Conservation (phyloP, 2,888 invertebrate genomes). For the Leptinotarsa peninsularis region DNA sequence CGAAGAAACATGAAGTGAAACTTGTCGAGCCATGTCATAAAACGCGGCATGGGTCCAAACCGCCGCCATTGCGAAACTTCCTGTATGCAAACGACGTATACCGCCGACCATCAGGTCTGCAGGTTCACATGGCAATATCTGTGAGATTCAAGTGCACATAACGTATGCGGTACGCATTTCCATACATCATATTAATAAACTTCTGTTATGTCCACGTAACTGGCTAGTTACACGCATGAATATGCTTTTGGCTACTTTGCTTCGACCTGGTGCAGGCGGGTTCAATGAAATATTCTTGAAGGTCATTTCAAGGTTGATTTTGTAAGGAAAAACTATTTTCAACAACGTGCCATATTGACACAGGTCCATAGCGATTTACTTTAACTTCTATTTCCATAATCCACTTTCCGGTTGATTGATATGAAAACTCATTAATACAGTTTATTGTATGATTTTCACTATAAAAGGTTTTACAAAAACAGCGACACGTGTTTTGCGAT, state of each 20-base stretch:
- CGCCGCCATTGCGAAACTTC: constrained; percentile 16
- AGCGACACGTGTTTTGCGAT: too few relatives aligned
- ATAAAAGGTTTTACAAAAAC: too few relatives aligned
- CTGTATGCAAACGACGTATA: constrained; percentile 19
- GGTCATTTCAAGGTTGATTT: not conserved
- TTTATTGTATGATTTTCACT: too few relatives aligned
- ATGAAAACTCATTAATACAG: too few relatives aligned
- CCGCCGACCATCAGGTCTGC: not conserved
- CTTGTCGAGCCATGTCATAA: not conserved
- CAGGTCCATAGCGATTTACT: too few relatives aligned
- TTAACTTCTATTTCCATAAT: too few relatives aligned
- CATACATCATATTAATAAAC: constrained; percentile 12
- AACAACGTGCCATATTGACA: too few relatives aligned
- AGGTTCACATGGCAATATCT: constrained; percentile 14
- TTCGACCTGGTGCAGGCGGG: not conserved
- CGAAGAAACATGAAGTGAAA: not conserved
- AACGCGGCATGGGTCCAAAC: not conserved
- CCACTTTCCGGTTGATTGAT: too few relatives aligned
- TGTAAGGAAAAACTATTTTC: too few relatives aligned
- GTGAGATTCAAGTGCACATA: constrained; percentile 5
- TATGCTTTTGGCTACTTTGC: not conserved
- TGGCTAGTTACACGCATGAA: constrained; percentile 6
- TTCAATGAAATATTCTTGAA: not conserved
- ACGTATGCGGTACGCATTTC: constrained; percentile 11
- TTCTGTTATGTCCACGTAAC: constrained; percentile 13